Percentiles rank a stretch among this genome's conserved stretches.
phyloP scores from a whole-genome alignment of 2,888 invertebrate genomes.

The Pristionchus japonicus region DNA sequence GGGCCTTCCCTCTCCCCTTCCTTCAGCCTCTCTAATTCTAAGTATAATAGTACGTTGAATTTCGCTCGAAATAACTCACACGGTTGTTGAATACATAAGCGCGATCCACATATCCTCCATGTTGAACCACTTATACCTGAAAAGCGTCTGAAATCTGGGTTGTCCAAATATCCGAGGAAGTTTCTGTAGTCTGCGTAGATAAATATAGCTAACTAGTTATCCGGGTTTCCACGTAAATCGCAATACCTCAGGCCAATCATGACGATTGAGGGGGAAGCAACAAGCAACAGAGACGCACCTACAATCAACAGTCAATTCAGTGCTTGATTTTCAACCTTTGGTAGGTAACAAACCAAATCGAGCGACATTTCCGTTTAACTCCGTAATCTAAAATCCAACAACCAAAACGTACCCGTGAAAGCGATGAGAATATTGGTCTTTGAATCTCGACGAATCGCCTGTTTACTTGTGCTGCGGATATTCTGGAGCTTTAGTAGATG shows the following conservation, averaged over 20 bases:
- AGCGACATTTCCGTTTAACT: too few species aligned
- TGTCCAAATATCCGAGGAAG: too few species aligned
- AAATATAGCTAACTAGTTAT: too few species aligned
- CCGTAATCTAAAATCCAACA: too few species aligned
- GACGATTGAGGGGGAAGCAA: constrained; percentile 59
- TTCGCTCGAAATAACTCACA: background rate
- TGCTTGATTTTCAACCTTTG: too few species aligned
- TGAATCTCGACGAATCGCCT: background rate
- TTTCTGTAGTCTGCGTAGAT: too few species aligned
- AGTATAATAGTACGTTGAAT: too few species aligned
- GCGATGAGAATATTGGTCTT: constrained; percentile 41
- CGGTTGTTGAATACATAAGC: background rate
- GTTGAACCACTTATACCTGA: background rate
- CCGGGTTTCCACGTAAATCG: too few species aligned
- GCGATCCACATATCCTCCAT: background rate
- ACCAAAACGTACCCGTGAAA: background rate
- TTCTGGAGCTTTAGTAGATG: background rate
- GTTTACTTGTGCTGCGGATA: background rate
- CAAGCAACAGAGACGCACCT: constrained; percentile 57
- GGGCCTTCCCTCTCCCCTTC: too few species aligned
- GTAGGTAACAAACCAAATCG: too few species aligned
- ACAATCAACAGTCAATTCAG: background rate
- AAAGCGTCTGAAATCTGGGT: too few species aligned
- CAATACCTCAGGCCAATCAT: constrained; percentile 60
- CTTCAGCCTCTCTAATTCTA: too few species aligned